Evolutionary conservation across 1,140 invertebrate genomes (phyloP).

Genomic region (Lepidurus couesii): DNA sequence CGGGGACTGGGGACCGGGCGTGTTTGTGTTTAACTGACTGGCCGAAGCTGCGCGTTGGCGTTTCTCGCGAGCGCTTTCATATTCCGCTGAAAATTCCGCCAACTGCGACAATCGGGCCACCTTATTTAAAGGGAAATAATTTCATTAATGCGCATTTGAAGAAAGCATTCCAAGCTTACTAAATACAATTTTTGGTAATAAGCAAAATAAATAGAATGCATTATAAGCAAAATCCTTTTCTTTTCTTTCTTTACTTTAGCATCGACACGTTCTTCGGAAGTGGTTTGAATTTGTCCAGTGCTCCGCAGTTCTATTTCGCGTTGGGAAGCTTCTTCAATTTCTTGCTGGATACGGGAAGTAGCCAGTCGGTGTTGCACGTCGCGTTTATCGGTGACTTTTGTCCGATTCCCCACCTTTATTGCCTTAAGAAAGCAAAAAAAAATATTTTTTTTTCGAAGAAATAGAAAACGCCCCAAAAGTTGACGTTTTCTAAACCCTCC

Average conservation of each 20-base stretch:
- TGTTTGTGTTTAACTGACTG: conserved; percentile 5
- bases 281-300: conserved; percentile 45
- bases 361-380: conserved; percentile 44
- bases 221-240: conserved; percentile 5
- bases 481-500: not conserved
- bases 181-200: not conserved
- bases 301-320: conserved; percentile 45
- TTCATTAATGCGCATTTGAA: too few relatives aligned
- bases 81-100: conserved; percentile 8
- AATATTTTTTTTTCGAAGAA: not conserved
- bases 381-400: conserved; percentile 33
- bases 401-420: conserved; percentile 29
- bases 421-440: conserved; percentile 22
- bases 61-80: conserved; percentile 34
- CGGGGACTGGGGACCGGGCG: not conserved
- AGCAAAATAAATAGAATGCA: not conserved
- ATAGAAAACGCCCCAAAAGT: conserved; percentile 18
- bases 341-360: conserved; percentile 46
- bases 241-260: conserved; percentile 38
- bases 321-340: conserved; percentile 47
- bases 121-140: not conserved
- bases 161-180: too few relatives aligned
- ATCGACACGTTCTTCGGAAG: conserved; percentile 45
- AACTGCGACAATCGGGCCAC: conserved; percentile 3
- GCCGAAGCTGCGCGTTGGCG: not conserved